A percentile compares a stretch with the other conserved stretches of the same genome.
phyloP scores from a whole-genome alignment of 2,113 vertebrate species.

The pig (Sus scrofa) region DNA sequence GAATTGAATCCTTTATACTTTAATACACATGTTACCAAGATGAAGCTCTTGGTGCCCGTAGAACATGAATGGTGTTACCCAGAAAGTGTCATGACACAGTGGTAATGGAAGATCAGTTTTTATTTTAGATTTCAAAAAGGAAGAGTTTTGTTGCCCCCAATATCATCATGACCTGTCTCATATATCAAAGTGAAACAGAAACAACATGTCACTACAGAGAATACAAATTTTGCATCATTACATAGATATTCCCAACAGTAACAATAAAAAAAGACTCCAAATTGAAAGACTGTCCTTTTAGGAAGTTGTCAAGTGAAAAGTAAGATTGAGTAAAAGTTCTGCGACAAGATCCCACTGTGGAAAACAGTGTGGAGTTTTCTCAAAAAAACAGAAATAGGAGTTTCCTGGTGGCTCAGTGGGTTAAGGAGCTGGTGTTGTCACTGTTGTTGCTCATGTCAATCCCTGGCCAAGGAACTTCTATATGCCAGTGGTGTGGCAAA shows the following conservation, averaged over 20 bases:
- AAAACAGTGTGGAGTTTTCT: neutral
- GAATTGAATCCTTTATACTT: neutral
- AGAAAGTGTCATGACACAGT: neutral
- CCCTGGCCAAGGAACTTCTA: no score
- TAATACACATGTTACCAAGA: neutral
- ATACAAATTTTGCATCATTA: neutral
- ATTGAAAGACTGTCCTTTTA: neutral
- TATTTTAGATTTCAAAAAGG: neutral
- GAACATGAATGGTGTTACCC: neutral
- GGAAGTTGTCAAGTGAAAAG: neutral
- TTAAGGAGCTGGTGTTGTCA: no score
- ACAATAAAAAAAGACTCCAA: neutral
- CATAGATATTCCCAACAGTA: neutral
- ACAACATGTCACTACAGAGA: neutral
- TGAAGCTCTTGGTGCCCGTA: neutral
- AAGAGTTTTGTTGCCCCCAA: neutral
- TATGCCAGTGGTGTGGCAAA: no score
- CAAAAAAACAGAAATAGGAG: neutral
- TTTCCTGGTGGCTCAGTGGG: no score
- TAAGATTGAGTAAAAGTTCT: neutral
- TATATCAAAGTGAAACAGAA: neutral
- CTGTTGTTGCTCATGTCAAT: no score
- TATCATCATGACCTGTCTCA: neutral
- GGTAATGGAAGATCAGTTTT: neutral
- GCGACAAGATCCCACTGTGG: neutral